Evolutionary conservation across 2,888 invertebrate species (phyloP), one percentile per base, ranked within the genome.

Genomic region (Leptinotarsa juncta): DNA sequence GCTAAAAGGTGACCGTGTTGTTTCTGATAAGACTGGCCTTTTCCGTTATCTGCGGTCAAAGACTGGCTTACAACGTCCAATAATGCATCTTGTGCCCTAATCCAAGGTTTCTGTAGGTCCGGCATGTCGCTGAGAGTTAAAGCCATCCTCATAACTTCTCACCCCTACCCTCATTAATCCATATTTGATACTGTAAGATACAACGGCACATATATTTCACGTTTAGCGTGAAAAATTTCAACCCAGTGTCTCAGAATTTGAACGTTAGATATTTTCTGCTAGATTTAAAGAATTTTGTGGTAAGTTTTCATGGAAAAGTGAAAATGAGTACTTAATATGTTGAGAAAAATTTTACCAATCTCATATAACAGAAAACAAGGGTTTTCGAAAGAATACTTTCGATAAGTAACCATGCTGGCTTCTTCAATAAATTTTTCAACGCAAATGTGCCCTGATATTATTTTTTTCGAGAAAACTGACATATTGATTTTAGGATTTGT

Each of bases 51-150:
- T 82, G 76, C 79, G 80, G 78, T 72, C 81, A 78, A 81, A 81
- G 81, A 82, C 82, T 81, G 78, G 82, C 82, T 82, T 82, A 81
- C 80, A 77, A 78, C 76, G 81, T 81, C 81, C 83, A 82, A 82
- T 83, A 82, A 82, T 82, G 81, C 80, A 80, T 81, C 83, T 82
- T 82, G 78, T 72, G 50, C 72, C 81, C 81, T 83, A 82, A 82
- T 83, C 83, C 83, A 71, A 78, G 70, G 50, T 70, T 70, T 81
- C 79, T 81, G 79, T 79, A 70, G 74, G 70, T 62, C 74, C 71
- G 79, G 80, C 79, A 77, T 79, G 79, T 81, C 76, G 77, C 76
- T 73, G 66, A 62, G 76, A 80, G 79, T 81, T 80, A 80, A 77
- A 74, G 75, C 78, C 73, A 79, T 79, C 80, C 81, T 79, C 81